These are phyloP conservation scores for Todus mexicanus DNA, from an alignment of 2,797 vertebrate species.

Conservation along the genomic window DNA sequence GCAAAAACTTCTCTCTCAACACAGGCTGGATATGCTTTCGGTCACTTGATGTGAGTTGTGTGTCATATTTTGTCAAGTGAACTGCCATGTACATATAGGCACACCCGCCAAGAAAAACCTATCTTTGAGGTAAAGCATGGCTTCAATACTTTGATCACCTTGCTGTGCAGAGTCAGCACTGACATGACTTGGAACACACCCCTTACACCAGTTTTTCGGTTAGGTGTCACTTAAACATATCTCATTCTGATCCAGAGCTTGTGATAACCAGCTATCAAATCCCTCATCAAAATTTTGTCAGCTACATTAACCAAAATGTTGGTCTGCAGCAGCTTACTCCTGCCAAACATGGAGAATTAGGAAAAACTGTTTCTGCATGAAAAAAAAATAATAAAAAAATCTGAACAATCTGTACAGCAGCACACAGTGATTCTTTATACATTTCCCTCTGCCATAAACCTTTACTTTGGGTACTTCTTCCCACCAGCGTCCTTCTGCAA, in stretches of 20 bases:
- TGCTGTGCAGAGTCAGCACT: not conserved
- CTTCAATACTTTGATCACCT: not conserved
- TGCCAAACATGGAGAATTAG: not conserved
- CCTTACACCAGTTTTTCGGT: not conserved
- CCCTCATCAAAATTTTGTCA: not conserved
- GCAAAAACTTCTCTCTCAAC: not conserved
- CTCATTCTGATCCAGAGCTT: not conserved
- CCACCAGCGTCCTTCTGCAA: not conserved
- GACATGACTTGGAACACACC: not conserved
- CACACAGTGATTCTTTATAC: not conserved
- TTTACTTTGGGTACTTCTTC: not conserved
- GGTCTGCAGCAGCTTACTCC: not conserved
- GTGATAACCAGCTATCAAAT: not conserved
- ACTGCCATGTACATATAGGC: not conserved
- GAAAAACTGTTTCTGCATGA: not conserved
- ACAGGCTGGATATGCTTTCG: not conserved
- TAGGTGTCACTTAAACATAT: not conserved
- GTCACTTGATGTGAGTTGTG: not conserved
- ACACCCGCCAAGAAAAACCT: not conserved
- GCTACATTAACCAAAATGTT: not conserved
- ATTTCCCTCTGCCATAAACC: not conserved
- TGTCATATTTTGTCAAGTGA: not conserved
- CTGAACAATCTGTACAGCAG: not conserved
- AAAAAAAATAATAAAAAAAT: not conserved
- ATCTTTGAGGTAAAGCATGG: not conserved